Evolutionary conservation across 2,888 invertebrate species (phyloP), one percentile per base, ranked within the genome.

Genomic region (Drosophila paramelanica): DNA sequence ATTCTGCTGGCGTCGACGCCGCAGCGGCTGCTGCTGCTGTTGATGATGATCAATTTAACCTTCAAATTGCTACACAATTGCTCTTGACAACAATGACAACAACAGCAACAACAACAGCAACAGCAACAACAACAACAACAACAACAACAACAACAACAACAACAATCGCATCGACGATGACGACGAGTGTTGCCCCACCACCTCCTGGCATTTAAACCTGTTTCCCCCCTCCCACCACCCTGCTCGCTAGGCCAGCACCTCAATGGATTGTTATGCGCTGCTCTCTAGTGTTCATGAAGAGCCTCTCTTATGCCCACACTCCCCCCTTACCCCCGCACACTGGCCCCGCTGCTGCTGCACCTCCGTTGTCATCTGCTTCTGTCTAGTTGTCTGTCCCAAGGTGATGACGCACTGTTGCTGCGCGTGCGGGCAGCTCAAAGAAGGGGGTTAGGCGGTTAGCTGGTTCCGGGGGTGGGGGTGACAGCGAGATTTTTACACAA

Each of bases 31-130:
- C 25, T 57, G 61, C 5, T 59, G 62, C 7, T 65, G 60, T 23
- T 67, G 76, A 47, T 73, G 73, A 73, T 83, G 76, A 83, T 88
- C 77, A 88, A 86, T 83, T 83, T 80, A 88, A 83, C 83, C 83
- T 83, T 88, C 87, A 82, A 77, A 80, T 82, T 65, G 66, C 67
- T 56, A 62, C 66, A 79, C 72, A 79, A 81, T 79, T 79, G 68
- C 79, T 66, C 77, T 80, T 75, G 81, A 84, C 69, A 76, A 72
- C 78, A 74, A 82, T 74, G 66, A 81, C 69, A 78, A 61, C 71
- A 73, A 47, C 60, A 66, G 33, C 45, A 23, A 11, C 36, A 36
- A 11, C 36, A 25, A 27, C 27, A 6, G 27, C 27, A 27, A 7
- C 31, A 10, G 10, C 31, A 3, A 8, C 31, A 7, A 27, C 14